Evolutionary conservation across 2,113 vertebrate species (phyloP), one percentile per base, ranked within the genome.

Genomic region (Gavia stellata): DNA sequence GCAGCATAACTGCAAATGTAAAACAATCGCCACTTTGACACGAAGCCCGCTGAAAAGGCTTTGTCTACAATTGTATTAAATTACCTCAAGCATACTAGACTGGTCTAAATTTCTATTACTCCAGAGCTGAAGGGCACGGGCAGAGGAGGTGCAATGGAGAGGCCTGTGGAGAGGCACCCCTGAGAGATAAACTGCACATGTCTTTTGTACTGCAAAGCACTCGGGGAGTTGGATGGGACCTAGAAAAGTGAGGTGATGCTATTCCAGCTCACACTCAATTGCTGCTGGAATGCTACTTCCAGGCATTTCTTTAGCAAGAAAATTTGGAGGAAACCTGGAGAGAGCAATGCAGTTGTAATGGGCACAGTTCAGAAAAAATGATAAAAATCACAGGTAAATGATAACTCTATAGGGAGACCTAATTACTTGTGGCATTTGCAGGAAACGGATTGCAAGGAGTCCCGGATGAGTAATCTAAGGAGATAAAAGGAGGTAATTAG

Each of bases 1-100:
- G 90, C 70, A 94, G 81, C 18, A 21, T 31, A 93, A 90, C 50
- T 61, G 82, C 89, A 95, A 96, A 95, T 86, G 71, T 87, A 95
- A 95, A 96, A 89, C 83, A 94, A 84, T 94, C 0, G 0, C n/a
- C 3, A 4, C 79, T 95, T 95, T 79, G 81, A 91, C 44, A 79
- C 9, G 4, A 44, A 91, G 49, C 86, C 88, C 77, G 55, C 63
- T 94, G 63, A 95, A 71, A 88, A 88, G 38, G 53, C 50, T 96
- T 80, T 62, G 52, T 55, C 81, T 93, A 42, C 36, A 74, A 36
- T 68, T 88, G 52, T 49, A 65, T 77, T 86, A 81, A 95, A 71
- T 91, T 92, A 74, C 87, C 71, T 83, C 45, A 80, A 92, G 44
- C 17, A 90, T 82, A 81, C 34, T 80, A 45, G 89, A 83, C 62